Conservation (phyloP, 64 coral and sea anemone species). For the Astreopora myriophthalma region DNA sequence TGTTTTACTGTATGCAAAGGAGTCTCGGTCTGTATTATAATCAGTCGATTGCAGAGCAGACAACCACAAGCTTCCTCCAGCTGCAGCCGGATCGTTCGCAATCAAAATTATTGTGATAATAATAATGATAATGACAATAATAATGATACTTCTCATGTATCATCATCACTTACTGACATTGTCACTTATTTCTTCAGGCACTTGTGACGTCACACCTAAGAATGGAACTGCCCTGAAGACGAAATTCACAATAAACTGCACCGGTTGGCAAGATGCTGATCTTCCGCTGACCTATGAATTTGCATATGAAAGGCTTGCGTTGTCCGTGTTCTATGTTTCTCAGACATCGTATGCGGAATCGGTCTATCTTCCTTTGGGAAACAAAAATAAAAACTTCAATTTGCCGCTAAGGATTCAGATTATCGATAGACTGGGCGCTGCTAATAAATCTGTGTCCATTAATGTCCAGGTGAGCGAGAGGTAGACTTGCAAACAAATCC, state of each 20-base stretch:
- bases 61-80: no score
- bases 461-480: constrained; percentile 4
- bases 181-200: background rate
- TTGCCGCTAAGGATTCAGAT: background rate
- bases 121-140: no score
- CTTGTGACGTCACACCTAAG: background rate
- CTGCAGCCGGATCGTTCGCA: no score
- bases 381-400: background rate
- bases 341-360: background rate
- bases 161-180: background rate
- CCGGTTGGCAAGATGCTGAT: constrained; percentile 27
- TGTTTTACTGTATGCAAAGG: no score
- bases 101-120: no score
- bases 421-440: constrained; percentile 4
- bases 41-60: no score
- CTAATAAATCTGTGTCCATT: no score
- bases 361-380: constrained; percentile 29
- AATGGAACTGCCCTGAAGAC: constrained; percentile 51
- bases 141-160: no score
- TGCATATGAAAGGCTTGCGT: background rate
- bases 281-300: constrained; percentile 30
- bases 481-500: background rate
- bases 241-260: constrained; percentile 3
- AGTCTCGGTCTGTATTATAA: no score
- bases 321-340: constrained; percentile 2